phyloP scores from a whole-genome alignment of 2,113 vertebrate genomes.

The Prietella phreatophila region DNA sequence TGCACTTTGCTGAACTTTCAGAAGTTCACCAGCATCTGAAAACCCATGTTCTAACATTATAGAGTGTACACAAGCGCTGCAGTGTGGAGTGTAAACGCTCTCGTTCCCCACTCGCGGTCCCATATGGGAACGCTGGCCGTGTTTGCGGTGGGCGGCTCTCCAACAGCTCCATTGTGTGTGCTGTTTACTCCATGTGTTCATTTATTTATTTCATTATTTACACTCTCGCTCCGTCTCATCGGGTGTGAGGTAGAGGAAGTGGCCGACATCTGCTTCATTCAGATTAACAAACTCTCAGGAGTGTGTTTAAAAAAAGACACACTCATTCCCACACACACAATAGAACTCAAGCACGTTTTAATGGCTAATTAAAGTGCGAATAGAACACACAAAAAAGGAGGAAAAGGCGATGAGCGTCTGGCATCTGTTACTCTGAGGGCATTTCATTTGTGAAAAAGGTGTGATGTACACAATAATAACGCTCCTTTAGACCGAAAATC shows the following conservation, averaged over 20 bases:
- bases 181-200: slow-evolving; percentile 25
- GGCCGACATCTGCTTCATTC: slow-evolving; percentile 50
- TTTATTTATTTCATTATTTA: slow-evolving; percentile 5
- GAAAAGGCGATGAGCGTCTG: not conserved
- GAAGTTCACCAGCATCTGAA: not conserved
- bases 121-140: not conserved
- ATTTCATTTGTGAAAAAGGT: not conserved
- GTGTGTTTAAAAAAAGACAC: slow-evolving; percentile 29
- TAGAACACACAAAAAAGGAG: slow-evolving; percentile 6
- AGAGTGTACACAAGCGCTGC: too few relatives aligned
- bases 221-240: slow-evolving; percentile 5
- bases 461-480: not conserved
- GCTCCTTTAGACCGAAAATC: too few relatives aligned
- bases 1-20: not conserved
- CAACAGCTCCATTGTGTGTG: not conserved
- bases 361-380: slow-evolving; percentile 45
- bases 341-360: slow-evolving; percentile 40
- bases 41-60: not conserved
- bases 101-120: not conserved
- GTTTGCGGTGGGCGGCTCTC: slow-evolving; percentile 23
- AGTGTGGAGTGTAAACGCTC: not conserved
- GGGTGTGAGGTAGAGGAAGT: slow-evolving; percentile 39
- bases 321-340: slow-evolving; percentile 39
- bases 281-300: slow-evolving; percentile 43
- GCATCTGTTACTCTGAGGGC: not conserved